Evolutionary conservation across 1,140 invertebrate species (phyloP), one percentile per base, ranked within the genome.

Genomic region (Drosophila serrata): DNA sequence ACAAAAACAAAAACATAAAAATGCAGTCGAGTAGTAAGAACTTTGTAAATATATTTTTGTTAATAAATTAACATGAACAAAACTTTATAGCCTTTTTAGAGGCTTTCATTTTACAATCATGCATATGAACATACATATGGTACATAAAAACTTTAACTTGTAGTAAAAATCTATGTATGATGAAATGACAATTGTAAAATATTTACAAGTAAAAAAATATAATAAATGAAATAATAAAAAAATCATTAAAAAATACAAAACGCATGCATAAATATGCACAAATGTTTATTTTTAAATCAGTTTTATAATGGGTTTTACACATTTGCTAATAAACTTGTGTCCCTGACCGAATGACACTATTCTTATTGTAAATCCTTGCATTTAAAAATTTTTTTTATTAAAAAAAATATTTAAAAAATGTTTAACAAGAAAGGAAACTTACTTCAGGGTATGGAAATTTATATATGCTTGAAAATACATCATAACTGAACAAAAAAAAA

Each of bases 141-240:
- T 9, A 22, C 45, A 33, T 49, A 33, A 68, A 63, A 49, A 33
- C 55, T 11, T 24, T 46, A n/a, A 13, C 48, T 67, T 33, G 43
- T 29, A 62, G 11, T 62, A 61, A 67, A 67, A 67, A 11, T 48
- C 2, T n/a, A 29, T 17, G 57, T 19, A 13, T 22, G 46, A 31
- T n/a, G n/a, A 48, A 24, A 67, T 43, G 35, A 40, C 27, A 59
- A 39, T 57, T 37, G 31, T 13, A 61, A 61, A 61, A 39, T 40
- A 62, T 24, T 40, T 57, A 27, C 24, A 22, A 35, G 15, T 15
- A 55, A 49, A n/a, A 4, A 51, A 4, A 31, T 13, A 19, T 1
- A 13, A 8, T 19, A 4, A 19, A 48, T 13, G 13, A 6, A 12
- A 7, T 22, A 8, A n/a, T n/a, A 24, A 22, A 51, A 53, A 37